These are phyloP conservation scores for Siniperca undulata DNA, from an alignment of 2,797 vertebrate genomes.

Conservation along the genomic window DNA sequence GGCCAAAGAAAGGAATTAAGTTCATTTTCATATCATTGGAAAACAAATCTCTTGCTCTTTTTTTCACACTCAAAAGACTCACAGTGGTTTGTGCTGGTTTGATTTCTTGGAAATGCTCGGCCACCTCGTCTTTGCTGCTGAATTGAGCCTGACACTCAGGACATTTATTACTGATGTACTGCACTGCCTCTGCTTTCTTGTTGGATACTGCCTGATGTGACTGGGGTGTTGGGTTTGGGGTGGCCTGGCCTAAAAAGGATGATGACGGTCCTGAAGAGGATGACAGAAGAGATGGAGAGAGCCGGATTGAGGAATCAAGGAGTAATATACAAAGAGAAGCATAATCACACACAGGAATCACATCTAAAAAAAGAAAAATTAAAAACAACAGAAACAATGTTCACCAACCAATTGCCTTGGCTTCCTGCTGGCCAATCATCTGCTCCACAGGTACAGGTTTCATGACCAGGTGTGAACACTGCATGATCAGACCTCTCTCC, in stretches of 20 bases:
- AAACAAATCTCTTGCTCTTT: background rate
- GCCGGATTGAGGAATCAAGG: conserved; percentile 8
- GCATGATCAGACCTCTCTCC: conserved; percentile 97
- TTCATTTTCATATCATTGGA: background rate
- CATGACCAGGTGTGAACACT: conserved; percentile 98
- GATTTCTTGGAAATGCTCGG: conserved; percentile 92
- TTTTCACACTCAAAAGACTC: conserved; percentile 54
- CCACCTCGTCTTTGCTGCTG: conserved; percentile 89
- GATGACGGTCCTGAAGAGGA: conserved; percentile 42
- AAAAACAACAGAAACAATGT: background rate
- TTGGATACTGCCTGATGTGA: conserved; percentile 68
- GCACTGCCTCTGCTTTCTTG: conserved; percentile 76
- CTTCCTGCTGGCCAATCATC: conserved; percentile 94
- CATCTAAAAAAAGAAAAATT: background rate
- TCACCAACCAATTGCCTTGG: conserved; percentile 81
- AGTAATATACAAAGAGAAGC: background rate
- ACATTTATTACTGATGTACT: conserved; percentile 86
- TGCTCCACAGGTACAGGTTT: conserved; percentile 93
- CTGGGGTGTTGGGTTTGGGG: conserved; percentile 37
- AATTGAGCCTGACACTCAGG: conserved; percentile 93
- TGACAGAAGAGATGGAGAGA: conserved; percentile 44
- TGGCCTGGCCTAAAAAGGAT: conserved; percentile 35
- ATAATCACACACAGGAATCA: background rate
- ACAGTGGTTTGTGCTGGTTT: conserved; percentile 79
- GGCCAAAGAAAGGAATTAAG: background rate